Evolutionary conservation across 2,888 invertebrate genomes (phyloP).

Genomic region (Tiphia femorata): DNA sequence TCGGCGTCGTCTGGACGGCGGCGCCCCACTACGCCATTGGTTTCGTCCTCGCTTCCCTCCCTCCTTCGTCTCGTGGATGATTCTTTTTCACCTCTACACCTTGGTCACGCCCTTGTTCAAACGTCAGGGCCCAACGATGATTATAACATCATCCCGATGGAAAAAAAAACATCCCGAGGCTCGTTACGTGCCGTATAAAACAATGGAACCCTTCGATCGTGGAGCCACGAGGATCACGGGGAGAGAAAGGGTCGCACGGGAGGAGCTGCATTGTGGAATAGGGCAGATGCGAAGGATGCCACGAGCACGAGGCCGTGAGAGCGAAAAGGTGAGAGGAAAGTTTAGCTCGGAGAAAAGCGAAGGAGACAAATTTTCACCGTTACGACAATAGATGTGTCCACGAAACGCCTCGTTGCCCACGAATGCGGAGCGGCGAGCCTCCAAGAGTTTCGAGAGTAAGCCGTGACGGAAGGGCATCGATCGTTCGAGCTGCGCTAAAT

Average conservation of each 20-base stretch:
- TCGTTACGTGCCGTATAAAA: constrained; percentile 35
- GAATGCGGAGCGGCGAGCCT: too few species aligned
- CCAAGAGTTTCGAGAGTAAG: too few species aligned
- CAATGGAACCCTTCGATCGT: constrained; percentile 41
- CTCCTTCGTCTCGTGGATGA: constrained; percentile 30
- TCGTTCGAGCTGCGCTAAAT: too few species aligned
- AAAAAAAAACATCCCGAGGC: constrained; percentile 32
- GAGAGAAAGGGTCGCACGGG: too few species aligned
- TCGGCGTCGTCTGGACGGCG: too few species aligned
- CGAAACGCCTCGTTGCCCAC: too few species aligned
- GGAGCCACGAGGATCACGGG: constrained; percentile 8
- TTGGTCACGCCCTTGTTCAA: constrained; percentile 49
- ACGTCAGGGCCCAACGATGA: constrained; percentile 41
- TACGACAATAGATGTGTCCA: too few species aligned
- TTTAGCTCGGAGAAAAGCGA: too few species aligned
- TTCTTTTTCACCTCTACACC: constrained; percentile 28
- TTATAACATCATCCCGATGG: constrained; percentile 49
- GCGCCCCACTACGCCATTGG: constrained; percentile 37
- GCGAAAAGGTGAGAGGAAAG: neutral
- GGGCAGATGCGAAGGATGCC: neutral
- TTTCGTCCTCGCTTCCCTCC: too few species aligned
- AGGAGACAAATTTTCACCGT: too few species aligned
- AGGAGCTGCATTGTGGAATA: neutral
- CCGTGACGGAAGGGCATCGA: too few species aligned
- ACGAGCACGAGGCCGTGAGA: neutral